Conservation (phyloP, 2,113 vertebrate species). For the Cyanistes caeruleus region DNA sequence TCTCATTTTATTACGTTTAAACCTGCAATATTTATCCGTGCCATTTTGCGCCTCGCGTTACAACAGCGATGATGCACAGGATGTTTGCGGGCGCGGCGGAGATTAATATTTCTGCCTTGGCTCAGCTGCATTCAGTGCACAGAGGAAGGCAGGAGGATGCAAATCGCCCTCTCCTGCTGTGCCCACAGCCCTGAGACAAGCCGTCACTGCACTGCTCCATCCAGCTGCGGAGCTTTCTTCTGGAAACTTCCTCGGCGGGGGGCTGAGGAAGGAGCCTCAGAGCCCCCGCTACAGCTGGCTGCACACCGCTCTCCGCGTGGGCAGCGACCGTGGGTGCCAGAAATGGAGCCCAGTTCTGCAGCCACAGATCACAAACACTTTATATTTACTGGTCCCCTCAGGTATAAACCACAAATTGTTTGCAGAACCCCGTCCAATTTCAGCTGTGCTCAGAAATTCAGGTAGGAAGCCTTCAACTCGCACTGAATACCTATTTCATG, state of each 20-base stretch:
- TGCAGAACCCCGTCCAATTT: background rate
- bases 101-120: background rate
- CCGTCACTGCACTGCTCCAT: background rate
- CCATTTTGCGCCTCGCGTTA: background rate
- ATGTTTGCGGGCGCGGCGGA: fast-evolving
- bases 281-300: background rate
- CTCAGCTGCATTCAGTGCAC: background rate
- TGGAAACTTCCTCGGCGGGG: background rate
- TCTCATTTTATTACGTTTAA: background rate
- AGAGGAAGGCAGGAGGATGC: background rate
- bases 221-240: background rate
- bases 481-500: background rate
- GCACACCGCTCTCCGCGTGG: fast-evolving
- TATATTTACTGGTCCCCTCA: background rate
- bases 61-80: background rate
- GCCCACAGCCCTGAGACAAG: background rate
- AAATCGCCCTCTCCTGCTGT: background rate
- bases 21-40: fast-evolving
- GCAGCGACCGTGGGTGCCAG: background rate
- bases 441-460: background rate
- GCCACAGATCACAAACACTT: background rate
- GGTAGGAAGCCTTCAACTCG: background rate
- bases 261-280: fast-evolving
- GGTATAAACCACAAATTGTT: background rate
- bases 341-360: background rate